Evolutionary conservation across 2,797 vertebrate genomes (phyloP).

Genomic region (Alosa sapidissima): DNA sequence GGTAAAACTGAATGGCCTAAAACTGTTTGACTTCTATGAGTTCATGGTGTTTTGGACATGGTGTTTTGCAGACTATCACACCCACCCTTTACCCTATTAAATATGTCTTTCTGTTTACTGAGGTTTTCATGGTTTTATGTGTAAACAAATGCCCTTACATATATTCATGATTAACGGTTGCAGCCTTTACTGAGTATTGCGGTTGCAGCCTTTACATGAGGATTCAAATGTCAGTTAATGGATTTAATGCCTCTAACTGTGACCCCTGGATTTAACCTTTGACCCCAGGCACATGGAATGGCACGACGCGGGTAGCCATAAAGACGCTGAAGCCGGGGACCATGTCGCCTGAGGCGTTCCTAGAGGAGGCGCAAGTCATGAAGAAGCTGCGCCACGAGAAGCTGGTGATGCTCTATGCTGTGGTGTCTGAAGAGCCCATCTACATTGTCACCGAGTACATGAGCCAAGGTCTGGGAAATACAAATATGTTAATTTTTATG

Average conservation of each 20-base stretch:
- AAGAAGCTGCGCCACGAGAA: conserved; percentile 96
- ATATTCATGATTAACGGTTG: background rate
- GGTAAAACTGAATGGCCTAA: background rate
- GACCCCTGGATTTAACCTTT: background rate
- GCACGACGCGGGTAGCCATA: conserved; percentile 91
- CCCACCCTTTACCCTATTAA: background rate
- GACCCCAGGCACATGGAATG: conserved; percentile 79
- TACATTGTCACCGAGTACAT: conserved; percentile 97
- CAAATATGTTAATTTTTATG: too few species aligned
- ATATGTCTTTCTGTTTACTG: background rate
- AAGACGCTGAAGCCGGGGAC: conserved; percentile 95
- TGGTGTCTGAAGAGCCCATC: conserved; percentile 96
- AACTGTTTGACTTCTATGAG: background rate
- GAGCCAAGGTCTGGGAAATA: conserved; percentile 82
- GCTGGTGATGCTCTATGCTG: conserved; percentile 91
- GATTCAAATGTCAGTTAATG: background rate
- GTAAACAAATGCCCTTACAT: background rate
- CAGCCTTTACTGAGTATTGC: background rate
- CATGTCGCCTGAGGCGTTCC: conserved; percentile 95
- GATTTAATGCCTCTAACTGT: background rate
- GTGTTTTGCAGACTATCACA: background rate
- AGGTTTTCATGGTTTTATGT: background rate
- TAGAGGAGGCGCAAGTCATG: conserved; percentile 98
- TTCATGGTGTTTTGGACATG: background rate
- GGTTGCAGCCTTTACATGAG: background rate